Percentiles rank a stretch among this genome's conserved stretches.
Conservation (phyloP, 2,797 vertebrate species). For the Eurystomus glaucurus region DNA sequence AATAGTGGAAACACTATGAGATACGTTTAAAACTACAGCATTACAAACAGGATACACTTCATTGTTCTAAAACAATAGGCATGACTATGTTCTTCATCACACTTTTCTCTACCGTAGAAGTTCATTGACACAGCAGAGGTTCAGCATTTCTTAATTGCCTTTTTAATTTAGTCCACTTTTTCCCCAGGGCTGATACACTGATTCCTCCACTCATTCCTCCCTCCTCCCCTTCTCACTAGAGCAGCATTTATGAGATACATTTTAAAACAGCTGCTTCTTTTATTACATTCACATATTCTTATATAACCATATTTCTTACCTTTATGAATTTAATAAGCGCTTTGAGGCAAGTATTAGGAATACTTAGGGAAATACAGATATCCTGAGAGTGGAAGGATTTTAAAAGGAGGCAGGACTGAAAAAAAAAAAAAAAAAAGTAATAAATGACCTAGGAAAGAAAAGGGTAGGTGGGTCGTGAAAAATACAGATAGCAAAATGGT, state of each 20-base stretch:
- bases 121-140: not conserved
- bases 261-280: constrained; percentile 52
- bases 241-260: constrained; percentile 7
- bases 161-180: constrained; percentile 68
- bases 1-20: constrained; percentile 59
- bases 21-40: constrained; percentile 58
- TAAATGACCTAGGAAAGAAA: not conserved
- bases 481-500: not conserved
- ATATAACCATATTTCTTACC: constrained; percentile 28
- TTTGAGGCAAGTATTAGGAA: constrained; percentile 13
- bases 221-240: not conserved
- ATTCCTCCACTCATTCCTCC: not conserved
- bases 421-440: not conserved
- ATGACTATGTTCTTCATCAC: not conserved
- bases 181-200: constrained; percentile 10
- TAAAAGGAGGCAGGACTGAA: not conserved
- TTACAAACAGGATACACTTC: constrained; percentile 45
- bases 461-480: not conserved
- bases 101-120: constrained; percentile 43
- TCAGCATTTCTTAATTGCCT: constrained; percentile 73
- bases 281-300: constrained; percentile 13
- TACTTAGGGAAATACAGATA: not conserved
- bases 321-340: constrained; percentile 41
- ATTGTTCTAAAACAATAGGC: constrained; percentile 62
- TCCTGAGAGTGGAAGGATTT: not conserved